A percentile compares a stretch with the other conserved stretches of the same genome.
phyloP scores from a whole-genome alignment of 1,140 invertebrate genomes.

The Drosophila navojoa region DNA sequence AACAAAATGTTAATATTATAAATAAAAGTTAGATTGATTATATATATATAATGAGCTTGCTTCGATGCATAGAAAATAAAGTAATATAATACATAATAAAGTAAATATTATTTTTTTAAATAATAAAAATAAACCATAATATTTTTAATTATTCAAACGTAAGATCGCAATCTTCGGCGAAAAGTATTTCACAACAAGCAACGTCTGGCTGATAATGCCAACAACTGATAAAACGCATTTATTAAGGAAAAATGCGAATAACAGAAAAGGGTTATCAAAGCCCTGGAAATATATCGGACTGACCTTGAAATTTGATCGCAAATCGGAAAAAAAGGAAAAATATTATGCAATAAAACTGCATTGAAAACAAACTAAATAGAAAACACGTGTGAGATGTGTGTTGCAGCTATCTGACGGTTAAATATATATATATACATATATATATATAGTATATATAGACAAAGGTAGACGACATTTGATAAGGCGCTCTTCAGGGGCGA shows the following conservation, averaged over 20 bases:
- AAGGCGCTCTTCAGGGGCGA: slow-evolving; percentile 1
- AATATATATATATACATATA: neutral
- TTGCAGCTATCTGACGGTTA: neutral
- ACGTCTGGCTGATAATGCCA: slow-evolving; percentile 13
- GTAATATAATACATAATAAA: neutral
- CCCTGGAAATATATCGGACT: neutral
- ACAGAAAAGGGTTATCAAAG: neutral
- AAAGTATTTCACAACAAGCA: slow-evolving; percentile 9
- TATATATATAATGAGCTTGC: no score
- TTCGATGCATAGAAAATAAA: neutral
- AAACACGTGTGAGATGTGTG: neutral
- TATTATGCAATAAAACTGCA: neutral
- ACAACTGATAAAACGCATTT: slow-evolving; percentile 11
- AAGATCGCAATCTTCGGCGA: neutral
- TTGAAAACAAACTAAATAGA: neutral
- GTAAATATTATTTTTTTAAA: neutral
- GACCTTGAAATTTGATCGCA: neutral
- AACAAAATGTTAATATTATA: neutral
- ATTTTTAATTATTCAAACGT: no score
- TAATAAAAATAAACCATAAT: neutral
- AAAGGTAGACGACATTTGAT: slow-evolving; percentile 7
- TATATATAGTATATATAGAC: neutral
- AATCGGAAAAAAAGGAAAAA: no score
- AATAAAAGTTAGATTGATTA: neutral
- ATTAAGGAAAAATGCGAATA: neutral